Percentiles rank a stretch among this genome's conserved stretches.
These are phyloP conservation scores for Lepisosteus oculatus DNA, from an alignment of 2,113 vertebrate genomes.

Conservation along the genomic window DNA sequence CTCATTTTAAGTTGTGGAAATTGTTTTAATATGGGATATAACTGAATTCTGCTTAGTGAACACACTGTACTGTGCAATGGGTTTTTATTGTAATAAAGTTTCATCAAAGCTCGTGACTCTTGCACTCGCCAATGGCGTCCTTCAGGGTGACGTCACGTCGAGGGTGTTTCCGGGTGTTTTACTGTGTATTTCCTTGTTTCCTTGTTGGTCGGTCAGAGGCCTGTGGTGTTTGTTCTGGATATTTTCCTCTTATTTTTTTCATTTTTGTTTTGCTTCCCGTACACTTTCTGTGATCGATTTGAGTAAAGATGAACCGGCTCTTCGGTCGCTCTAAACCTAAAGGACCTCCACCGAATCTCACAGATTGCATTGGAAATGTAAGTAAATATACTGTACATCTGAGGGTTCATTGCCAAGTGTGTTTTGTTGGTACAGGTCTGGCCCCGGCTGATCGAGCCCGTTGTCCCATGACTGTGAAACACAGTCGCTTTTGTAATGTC, in stretches of 20 bases:
- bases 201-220: too few relatives aligned
- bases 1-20: too few relatives aligned
- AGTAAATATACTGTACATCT: conserved; percentile 35
- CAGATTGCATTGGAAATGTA: conserved; percentile 91
- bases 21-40: too few relatives aligned
- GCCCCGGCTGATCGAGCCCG: background rate
- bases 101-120: too few relatives aligned
- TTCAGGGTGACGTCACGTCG: too few relatives aligned
- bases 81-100: too few relatives aligned
- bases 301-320: conserved; percentile 84
- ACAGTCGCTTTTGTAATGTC: background rate
- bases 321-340: conserved; percentile 87
- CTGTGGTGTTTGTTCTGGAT: background rate
- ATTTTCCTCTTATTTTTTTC: background rate
- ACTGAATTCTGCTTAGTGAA: too few relatives aligned
- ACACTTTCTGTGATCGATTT: background rate
- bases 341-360: conserved; percentile 86
- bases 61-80: too few relatives aligned
- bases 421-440: background rate
- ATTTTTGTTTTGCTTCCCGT: background rate
- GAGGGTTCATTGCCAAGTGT: background rate
- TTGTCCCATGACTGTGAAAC: background rate
- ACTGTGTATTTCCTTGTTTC: too few relatives aligned
- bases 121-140: too few relatives aligned
- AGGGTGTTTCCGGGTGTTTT: too few relatives aligned